These are phyloP conservation scores for Orchesella flavescens DNA, from an alignment of 2,888 invertebrate species.

Conservation along the genomic window DNA sequence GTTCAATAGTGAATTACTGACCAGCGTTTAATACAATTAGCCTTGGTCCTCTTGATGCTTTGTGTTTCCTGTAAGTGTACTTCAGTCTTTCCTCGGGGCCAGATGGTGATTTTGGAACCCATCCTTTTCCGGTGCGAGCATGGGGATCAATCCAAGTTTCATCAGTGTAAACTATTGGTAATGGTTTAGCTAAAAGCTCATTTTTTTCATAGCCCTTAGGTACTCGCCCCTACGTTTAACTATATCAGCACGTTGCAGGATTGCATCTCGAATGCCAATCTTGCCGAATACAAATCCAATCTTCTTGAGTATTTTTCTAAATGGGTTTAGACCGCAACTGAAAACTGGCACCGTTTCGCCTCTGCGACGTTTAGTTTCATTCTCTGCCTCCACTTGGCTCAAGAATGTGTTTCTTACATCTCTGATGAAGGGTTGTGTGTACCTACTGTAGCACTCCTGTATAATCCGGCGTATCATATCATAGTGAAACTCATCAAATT, in stretches of 20 bases:
- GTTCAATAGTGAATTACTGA: neutral
- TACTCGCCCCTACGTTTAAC: conserved; percentile 10
- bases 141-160: conserved; percentile 35
- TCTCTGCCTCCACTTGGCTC: neutral
- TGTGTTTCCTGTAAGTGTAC: neutral
- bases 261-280: neutral
- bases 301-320: conserved; percentile 3
- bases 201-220: neutral
- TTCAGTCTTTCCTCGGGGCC: neutral
- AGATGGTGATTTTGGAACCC: conserved; percentile 3
- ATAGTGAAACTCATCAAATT: conserved; percentile 1
- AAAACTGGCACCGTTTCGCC: neutral
- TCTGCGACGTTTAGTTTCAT: neutral
- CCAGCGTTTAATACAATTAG: conserved; percentile 40
- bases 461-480: conserved; percentile 5
- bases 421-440: neutral
- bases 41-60: conserved; percentile 18
- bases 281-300: conserved; percentile 26
- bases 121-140: conserved; percentile 20
- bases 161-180: conserved; percentile 16
- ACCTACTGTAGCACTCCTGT: neutral
- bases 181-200: neutral
- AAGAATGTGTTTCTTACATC: neutral
- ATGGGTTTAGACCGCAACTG: neutral
- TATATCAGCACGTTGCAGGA: conserved; percentile 14